Conservation (phyloP, 1,140 invertebrate species). For the Tetranychus urticae region DNA sequence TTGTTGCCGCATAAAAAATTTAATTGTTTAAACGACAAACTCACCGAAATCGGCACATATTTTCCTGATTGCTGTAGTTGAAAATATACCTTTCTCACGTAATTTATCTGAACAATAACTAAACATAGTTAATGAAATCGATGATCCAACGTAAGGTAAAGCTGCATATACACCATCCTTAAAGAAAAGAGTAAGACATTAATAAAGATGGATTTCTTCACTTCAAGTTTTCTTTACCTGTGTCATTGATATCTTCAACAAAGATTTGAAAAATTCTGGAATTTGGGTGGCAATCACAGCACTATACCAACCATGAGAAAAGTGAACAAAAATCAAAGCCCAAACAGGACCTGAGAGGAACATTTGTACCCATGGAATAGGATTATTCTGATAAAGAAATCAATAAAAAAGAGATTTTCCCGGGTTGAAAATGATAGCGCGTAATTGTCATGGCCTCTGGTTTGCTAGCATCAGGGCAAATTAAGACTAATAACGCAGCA, state of each 20-base stretch:
- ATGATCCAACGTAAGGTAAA: conserved; percentile 27
- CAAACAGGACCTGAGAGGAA: conserved; percentile 59
- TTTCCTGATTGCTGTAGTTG: conserved; percentile 24
- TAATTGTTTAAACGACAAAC: too few relatives aligned
- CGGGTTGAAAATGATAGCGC: too few relatives aligned
- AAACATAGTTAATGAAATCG: too few relatives aligned
- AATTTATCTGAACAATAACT: too few relatives aligned
- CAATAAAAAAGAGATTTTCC: too few relatives aligned
- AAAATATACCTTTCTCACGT: conserved; percentile 22
- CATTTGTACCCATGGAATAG: conserved; percentile 53
- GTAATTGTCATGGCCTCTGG: too few relatives aligned
- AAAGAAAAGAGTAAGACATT: neutral
- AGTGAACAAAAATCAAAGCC: conserved; percentile 73
- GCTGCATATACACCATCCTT: conserved; percentile 31
- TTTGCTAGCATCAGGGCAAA: too few relatives aligned
- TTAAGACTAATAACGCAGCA: too few relatives aligned
- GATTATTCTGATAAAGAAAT: conserved; percentile 17
- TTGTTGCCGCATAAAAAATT: neutral
- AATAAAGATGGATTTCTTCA: neutral
- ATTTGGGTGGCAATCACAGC: conserved; percentile 80
- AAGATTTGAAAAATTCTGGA: conserved; percentile 75
- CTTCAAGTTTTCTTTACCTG: conserved; percentile 33
- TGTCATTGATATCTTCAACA: conserved; percentile 64
- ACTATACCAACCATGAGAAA: conserved; percentile 74
- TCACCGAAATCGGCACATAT: conserved; percentile 14